Evolutionary conservation across 2,797 vertebrate species (phyloP).

Genomic region (Chelidonichthys spinosus): DNA sequence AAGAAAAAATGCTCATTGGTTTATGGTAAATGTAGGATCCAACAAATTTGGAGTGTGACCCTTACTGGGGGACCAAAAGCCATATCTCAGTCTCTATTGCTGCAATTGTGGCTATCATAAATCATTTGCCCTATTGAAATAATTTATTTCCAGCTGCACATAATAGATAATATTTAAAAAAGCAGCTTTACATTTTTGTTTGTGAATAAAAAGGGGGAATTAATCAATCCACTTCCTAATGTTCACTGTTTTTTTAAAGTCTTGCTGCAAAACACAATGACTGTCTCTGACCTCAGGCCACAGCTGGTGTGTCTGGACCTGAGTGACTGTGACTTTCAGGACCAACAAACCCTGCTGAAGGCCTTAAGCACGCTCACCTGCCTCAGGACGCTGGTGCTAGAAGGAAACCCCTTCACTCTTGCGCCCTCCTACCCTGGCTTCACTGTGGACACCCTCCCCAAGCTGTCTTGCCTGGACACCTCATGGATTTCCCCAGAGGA

Average conservation of each 20-base stretch:
- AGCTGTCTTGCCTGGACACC: constrained; percentile 83
- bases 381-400: constrained; percentile 85
- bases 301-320: constrained; percentile 90
- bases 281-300: constrained; percentile 83
- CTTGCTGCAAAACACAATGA: not conserved
- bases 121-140: not conserved
- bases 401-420: constrained; percentile 89
- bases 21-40: not conserved
- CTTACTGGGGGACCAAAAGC: not conserved
- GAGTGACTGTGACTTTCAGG: constrained; percentile 86
- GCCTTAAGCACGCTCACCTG: constrained; percentile 74
- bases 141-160: not conserved
- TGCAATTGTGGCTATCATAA: not conserved
- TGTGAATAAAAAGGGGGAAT: not conserved
- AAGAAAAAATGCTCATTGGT: not conserved
- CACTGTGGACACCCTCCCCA: constrained; percentile 84
- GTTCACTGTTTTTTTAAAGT: not conserved
- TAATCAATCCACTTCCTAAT: not conserved
- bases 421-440: constrained; percentile 87
- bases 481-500: constrained; percentile 77
- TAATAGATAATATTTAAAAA: not conserved
- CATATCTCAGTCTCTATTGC: not conserved
- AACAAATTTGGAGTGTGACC: not conserved
- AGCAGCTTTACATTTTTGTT: not conserved
- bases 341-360: constrained; percentile 78